Evolutionary conservation across 1,140 invertebrate species (phyloP), one percentile per base, ranked within the genome.

Genomic region (Oscheius sp.): DNA sequence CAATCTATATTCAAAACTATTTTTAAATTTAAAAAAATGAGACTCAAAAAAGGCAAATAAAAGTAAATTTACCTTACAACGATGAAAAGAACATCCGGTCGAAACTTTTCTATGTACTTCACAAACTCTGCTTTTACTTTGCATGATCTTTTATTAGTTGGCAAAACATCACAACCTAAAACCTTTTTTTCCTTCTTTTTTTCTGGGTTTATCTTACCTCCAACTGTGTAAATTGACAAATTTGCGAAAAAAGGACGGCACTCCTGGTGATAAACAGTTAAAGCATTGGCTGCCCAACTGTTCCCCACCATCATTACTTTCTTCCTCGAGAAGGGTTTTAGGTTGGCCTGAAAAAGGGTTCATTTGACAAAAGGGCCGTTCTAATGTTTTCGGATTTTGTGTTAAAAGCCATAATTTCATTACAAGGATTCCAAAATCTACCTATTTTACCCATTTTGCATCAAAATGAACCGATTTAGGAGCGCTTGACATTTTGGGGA

Each of bases 141-240:
- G 23, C 49, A 55, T 7, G 49, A 55, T 55, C 28, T 55, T 13
- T 20, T 55, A 4, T 20, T 26, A 26, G 15, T 26, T 23, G 49
- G 49, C 7, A 55, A 26, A 15, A 55, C 49, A 23, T 55, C 49
- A 55, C 49, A 55, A 7, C 49, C 49, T 55, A 55, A 55, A 55
- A 7, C 28, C 4, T 23, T 26, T 7, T 4, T 55, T 13, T 23
- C 28, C 49, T 13, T 20, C 7, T 23, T 55, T 23, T 42, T 42
- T 10, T 10, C 49, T 20, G 23, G 7, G 49, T 15, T 26, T 20
- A 26, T 20, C n/a, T 10, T 13, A 55, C 49, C 49, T 55, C 49
- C 49, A 55, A 55, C 49, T 20, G 15, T 55, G 49, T 55, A 55
- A 26, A 13, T 20, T 15, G 15, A 20, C 15, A 55, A 20, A 26